Base-by-base conservation (phyloP, 2,797 vertebrate genomes). In the Clarias fuscus region DNA sequence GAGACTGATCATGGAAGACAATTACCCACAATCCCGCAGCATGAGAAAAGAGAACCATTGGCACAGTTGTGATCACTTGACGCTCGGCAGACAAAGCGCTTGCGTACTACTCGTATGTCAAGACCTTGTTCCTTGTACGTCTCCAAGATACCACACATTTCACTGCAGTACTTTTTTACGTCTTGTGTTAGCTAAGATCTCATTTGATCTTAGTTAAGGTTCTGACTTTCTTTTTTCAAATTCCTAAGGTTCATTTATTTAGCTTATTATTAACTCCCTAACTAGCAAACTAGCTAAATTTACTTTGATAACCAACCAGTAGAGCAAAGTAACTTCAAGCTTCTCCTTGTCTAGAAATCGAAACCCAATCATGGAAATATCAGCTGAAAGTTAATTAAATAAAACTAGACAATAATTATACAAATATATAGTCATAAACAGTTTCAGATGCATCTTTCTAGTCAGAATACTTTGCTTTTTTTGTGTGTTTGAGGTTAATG, bases 401-500 rank as follows among this genome's bases (percentile, higher is more conserved):
- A 17, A 56, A 48, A 73, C 53, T 56, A 56, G 13, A 73, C 33
- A 68, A 33, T 33, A 68, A 71, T 75, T 2, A 14, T n/a, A n/a
- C 2, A 17, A 5, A 17, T 61, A 61, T 59, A 40, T 20, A 78
- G 3, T 14, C 11, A 10, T 59, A 61, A n/a, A n/a, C 37, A 64
- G 33, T 61, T 64, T 43, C 30, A 62, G 27, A 30, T 77, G 2
- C 61, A 80, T 62, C 13, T 62, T 79, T 79, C 20, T 18, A 33
- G 5, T 22, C 17, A 17, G n/a, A 58, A 30, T 15, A 24, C 6
- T 91, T 89, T 15, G 82, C 27, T 91, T 88, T 83, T 91, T 56
- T 56, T 56, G 48, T 13, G 91, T 91, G 92, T 94, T 94, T 93
- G 91, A 94, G 93, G 93, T 30, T 33, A 56, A 61, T 78, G 76